These are phyloP conservation scores for Ophion costatus DNA, from an alignment of 2,888 invertebrate species.

Conservation along the genomic window DNA sequence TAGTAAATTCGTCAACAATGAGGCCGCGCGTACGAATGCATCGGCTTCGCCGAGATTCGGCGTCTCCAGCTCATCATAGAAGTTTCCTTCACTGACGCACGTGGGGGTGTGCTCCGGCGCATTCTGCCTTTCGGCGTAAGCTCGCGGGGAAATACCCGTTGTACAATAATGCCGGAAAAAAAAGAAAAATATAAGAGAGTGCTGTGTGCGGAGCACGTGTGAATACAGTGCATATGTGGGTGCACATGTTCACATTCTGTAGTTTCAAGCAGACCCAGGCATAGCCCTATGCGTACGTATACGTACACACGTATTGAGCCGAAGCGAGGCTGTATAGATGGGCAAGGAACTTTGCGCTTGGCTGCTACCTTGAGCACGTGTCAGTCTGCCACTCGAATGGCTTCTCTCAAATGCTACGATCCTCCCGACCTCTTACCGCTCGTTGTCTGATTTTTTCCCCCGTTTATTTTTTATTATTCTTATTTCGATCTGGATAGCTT, in stretches of 20 bases:
- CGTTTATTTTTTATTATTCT: constrained; percentile 37
- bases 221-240: constrained; percentile 37
- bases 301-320: constrained; percentile 1
- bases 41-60: constrained; percentile 43
- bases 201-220: constrained; percentile 28
- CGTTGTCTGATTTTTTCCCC: constrained; percentile 14
- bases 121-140: constrained; percentile 32
- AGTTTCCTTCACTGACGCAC: constrained; percentile 30
- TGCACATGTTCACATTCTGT: constrained; percentile 32
- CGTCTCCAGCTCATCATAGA: constrained; percentile 8
- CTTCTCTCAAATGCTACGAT: constrained; percentile 50
- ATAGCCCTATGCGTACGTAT: background rate
- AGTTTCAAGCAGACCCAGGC: background rate
- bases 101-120: constrained; percentile 45
- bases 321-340: constrained; percentile 7
- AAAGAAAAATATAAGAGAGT: background rate
- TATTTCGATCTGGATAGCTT: constrained; percentile 53
- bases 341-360: constrained; percentile 57
- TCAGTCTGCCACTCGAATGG: constrained; percentile 62
- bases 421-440: constrained; percentile 11
- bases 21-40: constrained; percentile 36
- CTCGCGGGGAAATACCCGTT: constrained; percentile 54
- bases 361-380: constrained; percentile 63
- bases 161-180: constrained; percentile 42
- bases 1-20: constrained; percentile 72